Evolutionary conservation across 2,888 invertebrate genomes (phyloP).

Genomic region (Tiliacea citrago): DNA sequence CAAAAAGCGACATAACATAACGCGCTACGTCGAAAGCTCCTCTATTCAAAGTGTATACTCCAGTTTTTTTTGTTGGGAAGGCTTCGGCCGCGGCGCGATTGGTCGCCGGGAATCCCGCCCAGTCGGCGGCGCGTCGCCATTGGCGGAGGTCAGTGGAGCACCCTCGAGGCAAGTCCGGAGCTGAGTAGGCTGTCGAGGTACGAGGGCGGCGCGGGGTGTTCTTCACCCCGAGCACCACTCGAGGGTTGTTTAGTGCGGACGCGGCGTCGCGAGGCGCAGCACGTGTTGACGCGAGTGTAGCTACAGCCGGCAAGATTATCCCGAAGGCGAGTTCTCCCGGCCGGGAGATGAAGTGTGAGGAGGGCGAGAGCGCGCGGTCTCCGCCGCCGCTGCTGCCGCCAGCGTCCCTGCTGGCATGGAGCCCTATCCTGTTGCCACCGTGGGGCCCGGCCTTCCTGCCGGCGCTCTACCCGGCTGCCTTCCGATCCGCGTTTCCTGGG

Average conservation of each 20-base stretch:
- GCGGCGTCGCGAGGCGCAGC: constrained; percentile 88
- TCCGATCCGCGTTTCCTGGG: constrained; percentile 94
- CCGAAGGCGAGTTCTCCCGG: constrained; percentile 89
- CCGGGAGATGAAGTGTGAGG: constrained; percentile 90
- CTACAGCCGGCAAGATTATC: constrained; percentile 85
- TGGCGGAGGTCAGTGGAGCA: constrained; percentile 86
- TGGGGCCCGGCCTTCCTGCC: constrained; percentile 94
- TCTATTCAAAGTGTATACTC: constrained; percentile 90
- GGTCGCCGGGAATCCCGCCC: constrained; percentile 84
- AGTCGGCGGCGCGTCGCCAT: constrained; percentile 77
- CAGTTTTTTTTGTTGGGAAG: constrained; percentile 88
- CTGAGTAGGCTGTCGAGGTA: constrained; percentile 90
- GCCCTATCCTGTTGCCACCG: constrained; percentile 93
- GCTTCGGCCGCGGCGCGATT: constrained; percentile 80
- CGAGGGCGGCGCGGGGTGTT: constrained; percentile 89
- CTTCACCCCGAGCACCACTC: constrained; percentile 90
- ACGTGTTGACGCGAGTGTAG: constrained; percentile 85
- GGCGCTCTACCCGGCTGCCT: constrained; percentile 93
- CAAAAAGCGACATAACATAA: constrained; percentile 91
- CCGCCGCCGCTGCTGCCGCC: constrained; percentile 88
- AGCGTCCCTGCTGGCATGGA: constrained; percentile 94
- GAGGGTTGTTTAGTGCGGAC: constrained; percentile 90
- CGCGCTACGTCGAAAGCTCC: constrained; percentile 89
- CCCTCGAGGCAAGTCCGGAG: constrained; percentile 86
- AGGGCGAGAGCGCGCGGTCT: constrained; percentile 85